These are phyloP conservation scores for Simalia tracyae DNA, from an alignment of 2,797 vertebrate species.

Conservation along the genomic window DNA sequence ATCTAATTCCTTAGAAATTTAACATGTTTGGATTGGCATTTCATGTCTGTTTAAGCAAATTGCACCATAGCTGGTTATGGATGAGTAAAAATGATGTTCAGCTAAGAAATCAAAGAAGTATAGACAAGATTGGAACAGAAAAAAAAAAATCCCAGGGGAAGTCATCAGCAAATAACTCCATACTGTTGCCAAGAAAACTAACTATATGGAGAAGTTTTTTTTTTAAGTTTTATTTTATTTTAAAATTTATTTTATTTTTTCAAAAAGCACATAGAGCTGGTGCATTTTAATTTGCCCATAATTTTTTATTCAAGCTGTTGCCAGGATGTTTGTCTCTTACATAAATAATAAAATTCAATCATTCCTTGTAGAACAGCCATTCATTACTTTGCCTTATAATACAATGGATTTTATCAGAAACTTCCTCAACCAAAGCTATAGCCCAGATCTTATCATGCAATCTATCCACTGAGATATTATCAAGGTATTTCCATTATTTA, in stretches of 20 bases:
- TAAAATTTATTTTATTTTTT: not conserved
- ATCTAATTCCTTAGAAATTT: not conserved
- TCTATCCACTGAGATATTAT: not conserved
- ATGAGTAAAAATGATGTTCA: not conserved
- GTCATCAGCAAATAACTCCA: not conserved
- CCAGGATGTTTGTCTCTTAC: not conserved
- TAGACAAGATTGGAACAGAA: not conserved
- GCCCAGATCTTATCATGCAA: not conserved
- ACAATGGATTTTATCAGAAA: not conserved
- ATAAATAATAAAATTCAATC: not conserved
- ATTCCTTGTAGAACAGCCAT: not conserved
- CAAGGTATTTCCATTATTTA: not conserved
- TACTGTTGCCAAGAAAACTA: not conserved
- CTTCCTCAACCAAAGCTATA: not conserved
- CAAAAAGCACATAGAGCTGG: not conserved
- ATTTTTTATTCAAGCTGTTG: not conserved
- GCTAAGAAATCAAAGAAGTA: not conserved
- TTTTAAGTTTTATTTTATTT: not conserved
- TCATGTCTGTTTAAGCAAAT: not conserved
- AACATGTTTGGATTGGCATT: not conserved
- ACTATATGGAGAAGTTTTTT: not conserved
- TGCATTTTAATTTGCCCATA: not conserved
- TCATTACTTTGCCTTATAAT: not conserved
- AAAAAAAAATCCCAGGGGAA: not conserved
- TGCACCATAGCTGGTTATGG: not conserved